Evolutionary conservation across 2,797 vertebrate genomes (phyloP), one percentile per base, ranked within the genome.

Genomic region (Xyrichtys novacula): DNA sequence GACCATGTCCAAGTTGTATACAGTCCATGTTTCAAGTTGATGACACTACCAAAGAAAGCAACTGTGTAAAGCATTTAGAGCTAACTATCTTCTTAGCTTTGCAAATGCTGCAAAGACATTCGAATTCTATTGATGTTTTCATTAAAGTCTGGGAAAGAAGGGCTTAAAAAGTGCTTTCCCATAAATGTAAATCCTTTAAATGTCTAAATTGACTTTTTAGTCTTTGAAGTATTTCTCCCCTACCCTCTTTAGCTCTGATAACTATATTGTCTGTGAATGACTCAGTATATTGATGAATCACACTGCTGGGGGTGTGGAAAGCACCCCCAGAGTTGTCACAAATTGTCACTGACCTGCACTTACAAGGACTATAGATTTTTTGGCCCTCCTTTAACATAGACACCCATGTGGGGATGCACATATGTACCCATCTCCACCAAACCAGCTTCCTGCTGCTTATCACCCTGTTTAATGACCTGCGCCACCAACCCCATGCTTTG

Each of bases 381-480:
- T 62, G 1, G 5, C 26, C 36, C 16, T 61, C 44, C 26, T 23
- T 56, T 40, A 63, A 66, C 68, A 61, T 74, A 79, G 71, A 65
- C 23, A 19, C 43, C 74, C 73, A 71, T 60, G 68, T 71, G 50
- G 61, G 4, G 40, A 63, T 16, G 44, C 78, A 49, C 81, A 76
- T 65, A 81, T 74, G 78, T 73, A 73, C 68, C 58, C 70, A 46
- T 71, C 54, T 32, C 49, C 43, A n/a, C 54, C 53, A 71, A 85
- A 65, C 66, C 68, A 44, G 61, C 77, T 70, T 88, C 81, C 83
- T 85, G 83, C 88, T 71, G 88, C 85, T 86, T 82, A 76, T 86
- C 85, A 88, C 81, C 74, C 71, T 75, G 89, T 81, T 78, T 90
- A 93, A 92, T 93, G 89, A 90, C 82, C 89, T 88, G 19, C 89